phyloP scores from a whole-genome alignment of 2,113 vertebrate genomes.

The Mormyrus iriodes region DNA sequence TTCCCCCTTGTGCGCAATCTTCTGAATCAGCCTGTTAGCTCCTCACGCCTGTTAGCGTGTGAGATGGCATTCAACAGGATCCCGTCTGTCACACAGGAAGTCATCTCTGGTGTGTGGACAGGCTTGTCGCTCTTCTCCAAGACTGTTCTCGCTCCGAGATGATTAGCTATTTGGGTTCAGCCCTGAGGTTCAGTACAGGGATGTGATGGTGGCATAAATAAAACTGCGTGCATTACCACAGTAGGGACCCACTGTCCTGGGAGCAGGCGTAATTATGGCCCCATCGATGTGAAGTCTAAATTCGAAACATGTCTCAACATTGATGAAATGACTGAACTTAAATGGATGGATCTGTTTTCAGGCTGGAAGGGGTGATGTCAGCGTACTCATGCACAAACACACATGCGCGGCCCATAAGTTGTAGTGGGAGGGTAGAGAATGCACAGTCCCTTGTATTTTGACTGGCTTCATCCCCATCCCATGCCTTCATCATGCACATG shows the following conservation, averaged over 20 bases:
- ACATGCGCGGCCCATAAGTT: not conserved
- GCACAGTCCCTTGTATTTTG: not conserved
- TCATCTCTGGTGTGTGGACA: not conserved
- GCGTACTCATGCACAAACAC: not conserved
- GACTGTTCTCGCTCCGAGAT: not conserved
- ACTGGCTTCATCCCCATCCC: not conserved
- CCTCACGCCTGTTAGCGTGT: not conserved
- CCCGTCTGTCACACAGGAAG: not conserved
- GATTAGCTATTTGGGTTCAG: constrained; percentile 43
- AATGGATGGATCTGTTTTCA: constrained; percentile 44
- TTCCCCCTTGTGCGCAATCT: not conserved
- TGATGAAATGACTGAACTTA: constrained; percentile 36
- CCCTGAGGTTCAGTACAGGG: constrained; percentile 38
- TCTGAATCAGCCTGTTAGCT: not conserved
- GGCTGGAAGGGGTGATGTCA: constrained; percentile 25
- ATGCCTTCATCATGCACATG: not conserved
- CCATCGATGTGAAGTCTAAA: constrained; percentile 37
- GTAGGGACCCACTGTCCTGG: constrained; percentile 40
- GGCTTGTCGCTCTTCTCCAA: not conserved
- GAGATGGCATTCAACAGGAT: not conserved
- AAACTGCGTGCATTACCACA: constrained; percentile 30
- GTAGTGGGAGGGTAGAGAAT: not conserved
- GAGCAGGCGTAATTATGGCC: constrained; percentile 48
- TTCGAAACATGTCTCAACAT: constrained; percentile 39
- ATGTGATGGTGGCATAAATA: constrained; percentile 56